phyloP scores from a whole-genome alignment of 2,113 vertebrate genomes.

The Sciurus niger region DNA sequence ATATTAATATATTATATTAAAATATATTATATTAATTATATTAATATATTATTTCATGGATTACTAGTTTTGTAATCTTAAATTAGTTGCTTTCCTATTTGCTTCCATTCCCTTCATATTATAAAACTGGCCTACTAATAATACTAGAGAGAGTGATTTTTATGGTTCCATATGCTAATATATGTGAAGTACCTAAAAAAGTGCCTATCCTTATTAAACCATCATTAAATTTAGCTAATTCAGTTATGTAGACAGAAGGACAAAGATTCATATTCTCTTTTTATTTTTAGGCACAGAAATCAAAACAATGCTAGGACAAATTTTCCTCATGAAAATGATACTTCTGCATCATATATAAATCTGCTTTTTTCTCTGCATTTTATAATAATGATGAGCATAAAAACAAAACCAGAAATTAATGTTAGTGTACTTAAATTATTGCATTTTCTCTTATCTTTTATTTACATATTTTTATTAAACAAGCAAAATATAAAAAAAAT shows the following conservation, averaged over 20 bases:
- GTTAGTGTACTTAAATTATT: background rate
- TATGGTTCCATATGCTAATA: background rate
- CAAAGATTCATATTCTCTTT: background rate
- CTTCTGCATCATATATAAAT: background rate
- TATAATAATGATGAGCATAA: background rate
- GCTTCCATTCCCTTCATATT: background rate
- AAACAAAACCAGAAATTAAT: conserved; percentile 36
- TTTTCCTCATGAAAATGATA: background rate
- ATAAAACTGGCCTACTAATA: background rate
- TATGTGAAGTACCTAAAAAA: background rate
- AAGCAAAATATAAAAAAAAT: background rate
- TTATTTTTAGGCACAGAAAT: background rate
- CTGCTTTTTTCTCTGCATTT: background rate
- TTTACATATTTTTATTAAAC: background rate
- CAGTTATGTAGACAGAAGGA: background rate
- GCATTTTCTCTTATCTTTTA: conserved; percentile 24
- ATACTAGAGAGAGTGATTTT: background rate
- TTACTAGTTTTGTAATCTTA: background rate
- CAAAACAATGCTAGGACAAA: background rate
- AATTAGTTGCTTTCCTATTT: background rate
- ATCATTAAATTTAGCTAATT: background rate
- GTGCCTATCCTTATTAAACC: background rate
- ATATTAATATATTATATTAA: background rate
- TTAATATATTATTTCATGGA: background rate
- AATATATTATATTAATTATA: background rate